Conservation (phyloP, 1,140 invertebrate species). For the Rhyacophila brunnea region DNA sequence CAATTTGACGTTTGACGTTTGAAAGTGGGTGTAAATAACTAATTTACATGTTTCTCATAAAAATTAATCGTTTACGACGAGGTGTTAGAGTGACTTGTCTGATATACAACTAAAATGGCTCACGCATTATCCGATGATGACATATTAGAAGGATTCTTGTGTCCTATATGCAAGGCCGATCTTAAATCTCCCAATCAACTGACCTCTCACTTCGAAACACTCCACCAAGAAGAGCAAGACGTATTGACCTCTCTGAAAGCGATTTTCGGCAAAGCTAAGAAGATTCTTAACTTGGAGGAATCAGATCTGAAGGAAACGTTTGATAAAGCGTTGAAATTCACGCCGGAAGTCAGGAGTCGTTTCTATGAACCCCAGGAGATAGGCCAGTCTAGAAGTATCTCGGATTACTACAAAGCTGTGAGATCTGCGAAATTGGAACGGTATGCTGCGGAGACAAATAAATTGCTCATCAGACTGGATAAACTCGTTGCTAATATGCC, state of each 20-base stretch:
- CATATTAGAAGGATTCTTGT: constrained; percentile 88
- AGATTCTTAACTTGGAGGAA: constrained; percentile 79
- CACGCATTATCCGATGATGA: constrained; percentile 49
- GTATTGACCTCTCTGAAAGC: constrained; percentile 89
- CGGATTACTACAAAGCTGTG: constrained; percentile 76
- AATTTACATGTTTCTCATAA: no score
- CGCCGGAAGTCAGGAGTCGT: constrained; percentile 29
- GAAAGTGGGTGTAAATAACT: no score
- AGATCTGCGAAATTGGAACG: constrained; percentile 69
- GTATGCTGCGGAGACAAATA: constrained; percentile 93
- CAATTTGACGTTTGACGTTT: no score
- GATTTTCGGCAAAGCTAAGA: constrained; percentile 86
- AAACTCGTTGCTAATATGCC: constrained; percentile 86
- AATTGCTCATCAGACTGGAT: constrained; percentile 89
- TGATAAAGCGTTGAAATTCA: constrained; percentile 49
- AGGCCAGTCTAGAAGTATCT: constrained; percentile 67
- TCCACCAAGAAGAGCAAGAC: constrained; percentile 87
- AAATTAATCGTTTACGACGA: no score
- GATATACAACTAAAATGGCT: constrained; percentile 6
- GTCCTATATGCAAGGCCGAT: constrained; percentile 89
- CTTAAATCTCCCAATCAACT: constrained; percentile 78
- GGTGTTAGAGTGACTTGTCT: not conserved
- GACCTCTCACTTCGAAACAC: constrained; percentile 83
- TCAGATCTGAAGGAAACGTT: constrained; percentile 57
- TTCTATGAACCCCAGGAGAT: constrained; percentile 63